Evolutionary conservation across 1,140 invertebrate genomes (phyloP).

Genomic region (Pachyrhynchus sulphureomaculatus): DNA sequence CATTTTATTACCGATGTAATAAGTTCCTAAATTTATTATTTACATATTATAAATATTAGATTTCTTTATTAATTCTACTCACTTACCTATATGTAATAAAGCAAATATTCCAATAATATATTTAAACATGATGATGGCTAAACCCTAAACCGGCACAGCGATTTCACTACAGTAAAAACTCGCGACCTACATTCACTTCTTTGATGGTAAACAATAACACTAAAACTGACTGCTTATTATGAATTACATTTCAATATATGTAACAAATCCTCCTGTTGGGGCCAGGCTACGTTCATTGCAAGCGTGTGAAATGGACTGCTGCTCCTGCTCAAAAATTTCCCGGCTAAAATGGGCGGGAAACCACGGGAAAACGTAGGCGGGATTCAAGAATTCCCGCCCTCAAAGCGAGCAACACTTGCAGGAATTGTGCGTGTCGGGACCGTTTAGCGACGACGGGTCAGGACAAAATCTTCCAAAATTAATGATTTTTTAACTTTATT

Average conservation of each 20-base stretch:
- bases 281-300: neutral
- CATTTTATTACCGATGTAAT: too few relatives aligned
- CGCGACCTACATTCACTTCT: constrained; percentile 12
- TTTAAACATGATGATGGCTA: constrained; percentile 11
- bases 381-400: constrained; percentile 7
- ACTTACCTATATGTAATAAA: constrained; percentile 20
- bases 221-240: neutral
- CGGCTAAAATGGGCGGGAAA: constrained; percentile 23
- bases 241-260: neutral
- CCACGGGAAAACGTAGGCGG: constrained; percentile 28
- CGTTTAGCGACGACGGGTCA: constrained; percentile 21
- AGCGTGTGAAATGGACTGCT: constrained; percentile 22
- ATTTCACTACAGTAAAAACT: constrained; percentile 8
- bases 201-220: neutral
- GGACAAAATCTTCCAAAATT: constrained; percentile 22
- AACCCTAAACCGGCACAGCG: constrained; percentile 2
- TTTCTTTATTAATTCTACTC: too few relatives aligned
- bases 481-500: constrained; percentile 30
- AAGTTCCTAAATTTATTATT: too few relatives aligned
- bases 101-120: constrained; percentile 5
- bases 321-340: constrained; percentile 16
- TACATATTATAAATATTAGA: too few relatives aligned
- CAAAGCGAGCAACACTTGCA: constrained; percentile 27
- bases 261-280: neutral
- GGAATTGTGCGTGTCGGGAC: constrained; percentile 24